Evolutionary conservation across 2,797 vertebrate species (phyloP).

Genomic region (Cryptoblepharus egeriae): DNA sequence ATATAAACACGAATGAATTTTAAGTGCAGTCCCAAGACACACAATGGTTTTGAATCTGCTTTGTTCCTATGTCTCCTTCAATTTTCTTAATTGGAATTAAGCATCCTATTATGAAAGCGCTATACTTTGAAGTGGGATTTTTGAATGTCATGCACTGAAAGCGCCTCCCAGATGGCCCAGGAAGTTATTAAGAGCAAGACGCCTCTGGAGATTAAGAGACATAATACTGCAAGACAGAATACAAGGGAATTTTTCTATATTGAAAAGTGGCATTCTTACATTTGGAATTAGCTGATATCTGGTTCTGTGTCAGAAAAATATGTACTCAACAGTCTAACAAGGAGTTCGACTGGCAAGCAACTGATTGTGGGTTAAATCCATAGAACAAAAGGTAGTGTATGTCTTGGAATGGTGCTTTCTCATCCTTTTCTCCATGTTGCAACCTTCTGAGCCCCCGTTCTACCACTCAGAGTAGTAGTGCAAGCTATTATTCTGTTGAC

Average conservation of each 20-base stretch:
- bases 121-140: constrained; percentile 64
- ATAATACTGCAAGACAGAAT: constrained; percentile 56
- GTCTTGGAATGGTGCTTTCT: no score
- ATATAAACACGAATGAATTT: constrained; percentile 19
- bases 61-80: constrained; percentile 48
- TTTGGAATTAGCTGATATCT: constrained; percentile 40
- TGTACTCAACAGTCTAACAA: neutral
- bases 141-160: constrained; percentile 62
- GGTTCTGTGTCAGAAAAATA: neutral
- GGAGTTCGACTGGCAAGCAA: neutral
- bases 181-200: constrained; percentile 59
- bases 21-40: constrained; percentile 8
- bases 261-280: constrained; percentile 30
- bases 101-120: constrained; percentile 48
- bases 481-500: no score
- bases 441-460: no score
- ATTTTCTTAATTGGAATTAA: constrained; percentile 65
- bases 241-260: constrained; percentile 41
- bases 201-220: constrained; percentile 52
- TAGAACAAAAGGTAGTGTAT: no score
- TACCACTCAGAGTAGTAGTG: no score
- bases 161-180: constrained; percentile 49
- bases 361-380: no score
- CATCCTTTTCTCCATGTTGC: no score
- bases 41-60: constrained; percentile 39